These are phyloP conservation scores for Platysternon megacephalum DNA, from an alignment of 2,113 vertebrate species.

Conservation along the genomic window DNA sequence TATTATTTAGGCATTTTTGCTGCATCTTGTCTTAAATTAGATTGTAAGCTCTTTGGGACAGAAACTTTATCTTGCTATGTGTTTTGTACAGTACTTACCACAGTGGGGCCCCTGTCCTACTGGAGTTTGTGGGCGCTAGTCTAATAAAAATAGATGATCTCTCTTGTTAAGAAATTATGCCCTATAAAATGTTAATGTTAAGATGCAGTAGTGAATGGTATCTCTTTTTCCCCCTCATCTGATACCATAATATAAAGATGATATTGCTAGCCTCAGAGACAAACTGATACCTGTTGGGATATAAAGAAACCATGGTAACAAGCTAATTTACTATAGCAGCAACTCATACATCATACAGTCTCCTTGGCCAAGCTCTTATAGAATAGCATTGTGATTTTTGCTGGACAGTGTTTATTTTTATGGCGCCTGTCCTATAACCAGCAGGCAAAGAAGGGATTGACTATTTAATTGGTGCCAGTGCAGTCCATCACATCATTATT, in stretches of 20 bases:
- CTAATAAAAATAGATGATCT: neutral
- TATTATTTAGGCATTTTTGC: neutral
- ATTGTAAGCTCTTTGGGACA: neutral
- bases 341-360: fast-evolving
- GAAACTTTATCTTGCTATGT: neutral
- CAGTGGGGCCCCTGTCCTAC: neutral
- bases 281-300: neutral
- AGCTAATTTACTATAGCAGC: neutral
- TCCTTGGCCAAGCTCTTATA: neutral
- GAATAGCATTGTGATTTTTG: neutral
- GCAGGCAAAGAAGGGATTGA: neutral
- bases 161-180: neutral
- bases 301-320: neutral
- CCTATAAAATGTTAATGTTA: neutral
- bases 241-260: neutral
- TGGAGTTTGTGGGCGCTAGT: neutral
- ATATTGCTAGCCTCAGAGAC: neutral
- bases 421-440: neutral
- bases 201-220: neutral
- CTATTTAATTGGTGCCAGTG: neutral
- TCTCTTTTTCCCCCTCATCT: neutral
- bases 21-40: neutral
- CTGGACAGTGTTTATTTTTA: neutral
- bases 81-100: neutral
- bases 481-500: neutral